Conservation (phyloP, 2,113 vertebrate species). For the Amphiprion percula region DNA sequence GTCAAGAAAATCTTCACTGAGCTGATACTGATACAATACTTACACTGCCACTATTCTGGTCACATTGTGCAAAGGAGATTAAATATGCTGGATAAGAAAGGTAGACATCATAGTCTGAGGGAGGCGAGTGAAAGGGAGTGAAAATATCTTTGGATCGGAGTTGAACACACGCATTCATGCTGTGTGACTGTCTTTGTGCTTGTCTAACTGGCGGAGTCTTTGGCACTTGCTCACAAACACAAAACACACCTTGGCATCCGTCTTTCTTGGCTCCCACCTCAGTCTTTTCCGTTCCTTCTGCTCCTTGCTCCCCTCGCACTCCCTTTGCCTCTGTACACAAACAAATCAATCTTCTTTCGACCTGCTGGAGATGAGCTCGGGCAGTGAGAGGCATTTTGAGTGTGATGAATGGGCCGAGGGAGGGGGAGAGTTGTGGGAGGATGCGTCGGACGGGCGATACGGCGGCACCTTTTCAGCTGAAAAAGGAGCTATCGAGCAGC, state of each 20-base stretch:
- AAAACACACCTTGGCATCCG: conserved; percentile 21
- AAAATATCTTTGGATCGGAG: conserved; percentile 19
- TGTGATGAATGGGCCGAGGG: conserved; percentile 60
- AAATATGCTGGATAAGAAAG: conserved; percentile 16
- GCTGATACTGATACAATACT: conserved; percentile 2
- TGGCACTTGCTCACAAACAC: not conserved
- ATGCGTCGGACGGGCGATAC: not conserved
- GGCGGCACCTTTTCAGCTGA: conserved; percentile 22
- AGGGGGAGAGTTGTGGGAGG: conserved; percentile 1
- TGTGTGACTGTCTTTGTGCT: conserved; percentile 1
- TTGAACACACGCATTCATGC: not conserved
- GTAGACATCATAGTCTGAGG: conserved; percentile 6
- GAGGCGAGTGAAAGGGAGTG: conserved; percentile 13
- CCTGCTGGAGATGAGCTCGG: conserved; percentile 58
- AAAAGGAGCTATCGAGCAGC: conserved; percentile 31
- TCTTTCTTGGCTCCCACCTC: conserved; percentile 20
- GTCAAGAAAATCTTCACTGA: conserved; percentile 12
- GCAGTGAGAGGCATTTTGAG: conserved; percentile 48
- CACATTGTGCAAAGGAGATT: conserved; percentile 11
- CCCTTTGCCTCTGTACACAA: conserved; percentile 50
- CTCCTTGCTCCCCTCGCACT: not conserved
- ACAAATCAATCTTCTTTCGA: conserved; percentile 74
- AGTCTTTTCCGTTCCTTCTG: not conserved
- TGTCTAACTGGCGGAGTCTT: conserved; percentile 15
- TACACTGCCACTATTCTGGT: conserved; percentile 12